Base-by-base conservation (phyloP, 2,888 invertebrate genomes). In the Acleris literana region DNA sequence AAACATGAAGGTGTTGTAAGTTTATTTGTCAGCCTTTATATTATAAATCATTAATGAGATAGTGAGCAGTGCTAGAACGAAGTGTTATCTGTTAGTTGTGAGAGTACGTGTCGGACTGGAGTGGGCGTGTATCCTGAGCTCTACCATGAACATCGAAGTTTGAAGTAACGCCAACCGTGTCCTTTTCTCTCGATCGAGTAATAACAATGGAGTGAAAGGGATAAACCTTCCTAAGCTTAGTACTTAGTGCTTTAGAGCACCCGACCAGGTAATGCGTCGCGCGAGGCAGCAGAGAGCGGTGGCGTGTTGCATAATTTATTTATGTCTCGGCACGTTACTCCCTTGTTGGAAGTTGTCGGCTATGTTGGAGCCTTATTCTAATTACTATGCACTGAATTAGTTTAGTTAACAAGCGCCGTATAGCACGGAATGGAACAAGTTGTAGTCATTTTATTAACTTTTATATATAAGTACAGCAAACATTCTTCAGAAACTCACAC, bases 251-350 rank as follows among this genome's bases (percentile, higher is more conserved):
- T 39, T 39, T 9, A 11, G 39, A 39, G 39, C 4, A 39, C 11
- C 39, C 39, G 13, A 39, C 39, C 64, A 60, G 61, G 66, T 66
- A 66, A 62, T 62, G 62, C 66, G 62, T 66, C 61, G 61, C 39
- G 61, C 61, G 62, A 55, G 76, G 76, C 68, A 70, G 75, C 69
- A 68, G 71, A 72, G 75, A 72, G 75, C 74, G 75, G 80, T 80
- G 85, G 82, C 80, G 84, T 80, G 81, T 82, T 88, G 87, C 86
- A 91, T 90, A 89, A 90, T 88, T 87, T 87, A 90, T 88, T 87
- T 90, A 90, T 91, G 90, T 88, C 76, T 76, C 80, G 84, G 83
- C 91, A 90, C 90, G 91, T 85, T 81, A 84, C 81, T 78, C 83
- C 80, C 86, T 81, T 77, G 84, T 82, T 79, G 81, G 76, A 78